Evolutionary conservation across 2,888 invertebrate genomes (phyloP).

Genomic region (Copidosoma aretas): DNA sequence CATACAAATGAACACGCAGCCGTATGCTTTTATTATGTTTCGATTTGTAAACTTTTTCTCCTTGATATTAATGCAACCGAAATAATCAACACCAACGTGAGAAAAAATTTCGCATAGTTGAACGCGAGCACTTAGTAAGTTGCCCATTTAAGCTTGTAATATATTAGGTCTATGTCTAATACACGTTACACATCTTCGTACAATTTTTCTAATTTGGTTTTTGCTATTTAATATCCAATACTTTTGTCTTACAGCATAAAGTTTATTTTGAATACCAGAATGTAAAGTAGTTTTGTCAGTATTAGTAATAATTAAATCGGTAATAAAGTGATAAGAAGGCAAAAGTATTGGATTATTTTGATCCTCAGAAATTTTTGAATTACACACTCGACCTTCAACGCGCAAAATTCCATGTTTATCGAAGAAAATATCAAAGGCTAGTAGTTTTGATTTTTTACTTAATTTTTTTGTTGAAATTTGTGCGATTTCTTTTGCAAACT

Average conservation of each 20-base stretch:
- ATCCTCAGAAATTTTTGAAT: neutral
- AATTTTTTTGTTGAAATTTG: no score
- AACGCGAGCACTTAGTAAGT: conserved; percentile 46
- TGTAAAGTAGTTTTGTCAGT: conserved; percentile 25
- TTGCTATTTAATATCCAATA: conserved; percentile 46
- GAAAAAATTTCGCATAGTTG: conserved; percentile 44
- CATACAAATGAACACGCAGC: conserved; percentile 46
- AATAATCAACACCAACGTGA: conserved; percentile 47
- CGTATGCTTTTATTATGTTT: conserved; percentile 36
- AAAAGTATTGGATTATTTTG: neutral
- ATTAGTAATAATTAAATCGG: neutral
- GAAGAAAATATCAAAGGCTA: neutral
- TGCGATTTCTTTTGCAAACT: no score
- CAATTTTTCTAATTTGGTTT: conserved; percentile 33
- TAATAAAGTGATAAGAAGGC: neutral
- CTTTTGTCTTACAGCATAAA: conserved; percentile 35
- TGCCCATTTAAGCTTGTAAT: conserved; percentile 44
- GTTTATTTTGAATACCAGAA: conserved; percentile 44
- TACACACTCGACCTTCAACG: neutral
- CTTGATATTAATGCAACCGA: conserved; percentile 45
- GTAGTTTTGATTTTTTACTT: no score
- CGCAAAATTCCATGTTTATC: neutral
- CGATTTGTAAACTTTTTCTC: conserved; percentile 39
- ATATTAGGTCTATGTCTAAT: neutral
- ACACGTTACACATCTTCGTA: conserved; percentile 29